These are phyloP conservation scores for Macrosiphum euphorbiae DNA, from an alignment of 2,888 invertebrate genomes.

Conservation along the genomic window DNA sequence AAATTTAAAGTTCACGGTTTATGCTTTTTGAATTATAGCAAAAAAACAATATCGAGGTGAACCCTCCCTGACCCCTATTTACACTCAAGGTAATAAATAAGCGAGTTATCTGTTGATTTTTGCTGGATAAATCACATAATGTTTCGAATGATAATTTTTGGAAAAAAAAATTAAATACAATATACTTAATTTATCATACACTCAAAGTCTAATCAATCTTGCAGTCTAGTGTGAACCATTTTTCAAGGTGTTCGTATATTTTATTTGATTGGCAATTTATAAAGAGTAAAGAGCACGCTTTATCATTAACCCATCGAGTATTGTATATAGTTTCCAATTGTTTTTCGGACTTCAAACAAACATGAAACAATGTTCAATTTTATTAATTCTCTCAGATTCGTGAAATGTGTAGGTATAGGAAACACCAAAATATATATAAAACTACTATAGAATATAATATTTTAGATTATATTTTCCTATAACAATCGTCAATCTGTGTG, in stretches of 20 bases:
- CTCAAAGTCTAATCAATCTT: not conserved
- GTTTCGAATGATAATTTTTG: too few relatives aligned
- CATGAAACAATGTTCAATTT: not conserved
- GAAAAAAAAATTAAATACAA: not conserved
- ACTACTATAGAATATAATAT: not conserved
- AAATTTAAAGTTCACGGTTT: too few relatives aligned
- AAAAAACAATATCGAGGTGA: too few relatives aligned
- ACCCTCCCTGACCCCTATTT: too few relatives aligned
- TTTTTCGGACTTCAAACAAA: not conserved
- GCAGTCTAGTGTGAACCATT: not conserved
- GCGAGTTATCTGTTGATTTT: too few relatives aligned
- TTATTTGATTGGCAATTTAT: not conserved
- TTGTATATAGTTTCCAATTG: slow-evolving; percentile 24
- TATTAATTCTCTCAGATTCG: not conserved
- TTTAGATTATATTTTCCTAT: not conserved
- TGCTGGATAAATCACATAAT: too few relatives aligned
- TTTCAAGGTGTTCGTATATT: not conserved
- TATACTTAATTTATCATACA: not conserved
- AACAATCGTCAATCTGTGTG: not conserved
- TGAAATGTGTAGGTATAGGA: not conserved
- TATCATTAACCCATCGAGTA: not conserved
- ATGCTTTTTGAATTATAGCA: too few relatives aligned
- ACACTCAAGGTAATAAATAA: too few relatives aligned
- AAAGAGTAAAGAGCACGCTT: not conserved
- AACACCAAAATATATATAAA: not conserved